Percentiles rank a stretch among this genome's conserved stretches.
phyloP scores from a whole-genome alignment of 2,888 invertebrate species.

The Megamerina dolium region DNA sequence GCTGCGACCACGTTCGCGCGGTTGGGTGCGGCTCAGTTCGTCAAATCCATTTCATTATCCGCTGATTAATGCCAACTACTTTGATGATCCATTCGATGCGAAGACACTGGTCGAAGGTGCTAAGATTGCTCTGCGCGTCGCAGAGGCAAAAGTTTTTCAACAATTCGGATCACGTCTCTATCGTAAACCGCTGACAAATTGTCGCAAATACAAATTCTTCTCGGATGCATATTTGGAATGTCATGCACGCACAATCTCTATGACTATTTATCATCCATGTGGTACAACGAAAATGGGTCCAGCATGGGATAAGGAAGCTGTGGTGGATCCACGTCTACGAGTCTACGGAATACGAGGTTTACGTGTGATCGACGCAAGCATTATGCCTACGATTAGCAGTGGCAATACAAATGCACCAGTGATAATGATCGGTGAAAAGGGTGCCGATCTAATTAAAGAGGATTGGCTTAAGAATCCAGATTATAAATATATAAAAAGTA shows the following conservation, averaged over 20 bases:
- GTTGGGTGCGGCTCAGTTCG: constrained; percentile 67
- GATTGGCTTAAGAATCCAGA: constrained; percentile 62
- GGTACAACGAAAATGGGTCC: constrained; percentile 89
- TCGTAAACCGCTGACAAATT: constrained; percentile 71
- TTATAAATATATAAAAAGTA: constrained; percentile 26
- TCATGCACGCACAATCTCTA: constrained; percentile 76
- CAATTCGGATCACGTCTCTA: constrained; percentile 75
- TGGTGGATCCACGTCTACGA: constrained; percentile 71
- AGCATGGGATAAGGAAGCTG: constrained; percentile 67
- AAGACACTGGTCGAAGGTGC: constrained; percentile 78
- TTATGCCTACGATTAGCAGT: constrained; percentile 83
- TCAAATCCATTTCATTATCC: constrained; percentile 84
- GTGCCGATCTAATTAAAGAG: constrained; percentile 77
- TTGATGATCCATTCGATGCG: constrained; percentile 72
- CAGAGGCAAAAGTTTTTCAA: constrained; percentile 69
- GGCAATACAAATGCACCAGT: constrained; percentile 88
- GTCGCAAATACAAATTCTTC: constrained; percentile 64
- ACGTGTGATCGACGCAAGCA: constrained; percentile 78
- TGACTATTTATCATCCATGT: constrained; percentile 86
- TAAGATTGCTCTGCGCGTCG: constrained; percentile 66
- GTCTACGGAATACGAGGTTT: constrained; percentile 74
- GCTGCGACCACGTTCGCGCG: constrained; percentile 71
- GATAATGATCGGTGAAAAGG: constrained; percentile 90
- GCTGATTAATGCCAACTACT: constrained; percentile 86
- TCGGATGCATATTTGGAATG: constrained; percentile 83